Evolutionary conservation across 2,797 vertebrate genomes (phyloP), one percentile per base, ranked within the genome.

Genomic region (Ceryle rudis): DNA sequence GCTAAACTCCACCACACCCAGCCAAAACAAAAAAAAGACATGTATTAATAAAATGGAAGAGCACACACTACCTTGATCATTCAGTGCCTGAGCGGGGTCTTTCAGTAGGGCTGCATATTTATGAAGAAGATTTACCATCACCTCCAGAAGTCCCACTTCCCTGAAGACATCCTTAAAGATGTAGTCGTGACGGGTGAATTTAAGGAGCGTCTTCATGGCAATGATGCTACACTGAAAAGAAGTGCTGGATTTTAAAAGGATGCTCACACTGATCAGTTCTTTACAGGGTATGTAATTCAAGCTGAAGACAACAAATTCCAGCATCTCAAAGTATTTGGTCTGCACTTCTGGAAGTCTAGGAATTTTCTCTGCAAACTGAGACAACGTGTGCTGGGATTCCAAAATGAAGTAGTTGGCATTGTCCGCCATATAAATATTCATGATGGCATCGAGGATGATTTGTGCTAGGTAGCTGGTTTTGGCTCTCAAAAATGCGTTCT

Each of bases 211-310:
- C 55, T 98, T 98, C 55, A 98, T 98, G n/a, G 99, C 99, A 42
- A 98, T 98, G 97, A 99, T 99, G 98, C 99, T 99, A 98, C 99
- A 99, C 83, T 98, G 98, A 66, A 99, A 99, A 31, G 99, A 99
- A 57, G 98, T 96, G 98, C 99, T 99, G 21, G 99, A 98, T 93
- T 99, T 99, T 79, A 99, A 98, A 92, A 99, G 98, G 95, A 99
- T 99, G 96, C 99, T 99, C 87, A 99, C 99, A 28, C 99, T 99
- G 97, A 99, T 99, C 81, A 99, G 98, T 97, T 99, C 99, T 97
- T 99, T 99, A 97, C 99, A 99, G 20, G 99, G 99, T 41, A 99
- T 99, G 89, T 99, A 99, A 98, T 99, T 99, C 81, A 99, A 98
- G 93, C 98, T 99, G 97, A 99, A 99, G 84, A 99, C 99, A 1